Evolutionary conservation across 2,113 vertebrate species (phyloP).

Genomic region (Tonatia bakeri): DNA sequence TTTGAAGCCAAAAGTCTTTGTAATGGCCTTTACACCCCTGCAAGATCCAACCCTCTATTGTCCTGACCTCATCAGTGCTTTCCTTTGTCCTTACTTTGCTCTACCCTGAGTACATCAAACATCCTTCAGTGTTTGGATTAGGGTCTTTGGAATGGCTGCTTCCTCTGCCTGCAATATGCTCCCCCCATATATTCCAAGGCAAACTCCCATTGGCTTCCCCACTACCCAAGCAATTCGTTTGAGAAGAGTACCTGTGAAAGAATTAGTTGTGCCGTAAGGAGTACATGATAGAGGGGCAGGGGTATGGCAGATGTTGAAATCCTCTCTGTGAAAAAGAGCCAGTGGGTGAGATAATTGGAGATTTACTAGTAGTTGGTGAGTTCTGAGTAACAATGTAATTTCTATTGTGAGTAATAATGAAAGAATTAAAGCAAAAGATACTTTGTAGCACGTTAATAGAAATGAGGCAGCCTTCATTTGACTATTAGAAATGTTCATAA

Average conservation of each 20-base stretch:
- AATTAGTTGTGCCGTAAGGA: neutral
- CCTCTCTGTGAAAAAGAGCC: neutral
- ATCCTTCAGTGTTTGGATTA: neutral
- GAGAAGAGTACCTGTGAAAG: neutral
- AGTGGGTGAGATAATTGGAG: neutral
- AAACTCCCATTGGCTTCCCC: neutral
- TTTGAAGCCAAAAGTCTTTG: neutral
- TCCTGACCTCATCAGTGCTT: neutral
- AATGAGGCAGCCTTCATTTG: neutral
- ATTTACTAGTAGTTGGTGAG: neutral
- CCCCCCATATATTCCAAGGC: neutral
- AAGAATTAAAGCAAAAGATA: neutral
- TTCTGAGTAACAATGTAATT: neutral
- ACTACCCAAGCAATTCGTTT: neutral
- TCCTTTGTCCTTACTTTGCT: neutral
- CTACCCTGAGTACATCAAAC: neutral
- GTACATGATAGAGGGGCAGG: neutral
- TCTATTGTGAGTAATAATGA: neutral
- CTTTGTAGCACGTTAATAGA: neutral
- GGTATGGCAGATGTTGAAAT: neutral
- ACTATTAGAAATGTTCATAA: neutral
- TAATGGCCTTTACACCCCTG: neutral
- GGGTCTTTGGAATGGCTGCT: neutral
- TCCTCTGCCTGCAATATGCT: neutral
- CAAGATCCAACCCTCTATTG: neutral